These are phyloP conservation scores for Eubasilissa regina DNA, from an alignment of 1,140 invertebrate genomes.

Conservation along the genomic window DNA sequence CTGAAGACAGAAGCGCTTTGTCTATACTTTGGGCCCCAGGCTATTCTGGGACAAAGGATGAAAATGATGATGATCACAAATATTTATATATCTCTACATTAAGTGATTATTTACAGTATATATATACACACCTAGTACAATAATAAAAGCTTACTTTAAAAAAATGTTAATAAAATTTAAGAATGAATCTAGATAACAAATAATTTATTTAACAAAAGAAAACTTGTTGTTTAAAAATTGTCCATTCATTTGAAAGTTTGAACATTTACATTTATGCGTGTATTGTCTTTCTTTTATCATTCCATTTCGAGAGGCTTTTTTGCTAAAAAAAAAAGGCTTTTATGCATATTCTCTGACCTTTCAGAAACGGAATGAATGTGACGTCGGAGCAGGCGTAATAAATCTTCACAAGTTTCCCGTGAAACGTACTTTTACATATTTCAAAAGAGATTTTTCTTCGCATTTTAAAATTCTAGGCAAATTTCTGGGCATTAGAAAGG, in stretches of 20 bases:
- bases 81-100: too few relatives aligned
- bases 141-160: too few relatives aligned
- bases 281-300: constrained; percentile 40
- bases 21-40: too few relatives aligned
- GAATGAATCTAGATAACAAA: not conserved
- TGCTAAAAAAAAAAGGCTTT: constrained; percentile 18
- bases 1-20: too few relatives aligned
- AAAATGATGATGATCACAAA: too few relatives aligned
- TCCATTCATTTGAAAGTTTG: too few relatives aligned
- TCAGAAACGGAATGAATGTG: constrained; percentile 31
- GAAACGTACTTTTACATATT: constrained; percentile 30
- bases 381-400: constrained; percentile 31
- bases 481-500: constrained; percentile 41
- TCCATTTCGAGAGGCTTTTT: constrained; percentile 15
- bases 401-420: constrained; percentile 20
- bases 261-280: constrained; percentile 12
- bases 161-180: not conserved
- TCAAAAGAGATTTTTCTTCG: constrained; percentile 34
- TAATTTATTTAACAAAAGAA: not conserved
- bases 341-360: constrained; percentile 44
- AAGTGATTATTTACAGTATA: too few relatives aligned
- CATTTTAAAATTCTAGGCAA: constrained; percentile 36
- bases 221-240: too few relatives aligned
- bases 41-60: too few relatives aligned
- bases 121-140: too few relatives aligned